Conservation (phyloP, 2,113 vertebrate species). For the Tragelaphus imberbis region DNA sequence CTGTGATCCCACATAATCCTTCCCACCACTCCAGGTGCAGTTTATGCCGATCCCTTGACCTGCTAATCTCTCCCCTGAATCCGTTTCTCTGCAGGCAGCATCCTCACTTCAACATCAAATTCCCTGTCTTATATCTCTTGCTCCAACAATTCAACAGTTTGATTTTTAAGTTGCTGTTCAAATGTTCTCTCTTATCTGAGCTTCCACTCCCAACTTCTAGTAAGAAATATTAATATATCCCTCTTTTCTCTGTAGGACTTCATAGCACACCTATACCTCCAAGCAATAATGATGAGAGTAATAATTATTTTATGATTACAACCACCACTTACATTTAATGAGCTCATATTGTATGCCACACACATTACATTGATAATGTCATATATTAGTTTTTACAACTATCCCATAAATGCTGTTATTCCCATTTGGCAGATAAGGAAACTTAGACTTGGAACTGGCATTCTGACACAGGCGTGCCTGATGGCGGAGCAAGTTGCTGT, state of each 20-base stretch:
- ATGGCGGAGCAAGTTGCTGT: background rate
- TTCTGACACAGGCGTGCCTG: background rate
- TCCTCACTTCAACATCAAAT: background rate
- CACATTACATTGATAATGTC: background rate
- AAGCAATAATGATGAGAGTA: background rate
- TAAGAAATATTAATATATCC: background rate
- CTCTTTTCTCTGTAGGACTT: background rate
- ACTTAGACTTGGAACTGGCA: background rate
- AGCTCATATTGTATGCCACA: background rate
- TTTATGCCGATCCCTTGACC: background rate
- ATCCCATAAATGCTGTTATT: background rate
- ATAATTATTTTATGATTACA: background rate
- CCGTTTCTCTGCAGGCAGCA: background rate
- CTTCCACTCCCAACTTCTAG: background rate
- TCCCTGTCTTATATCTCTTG: background rate
- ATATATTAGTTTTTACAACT: background rate
- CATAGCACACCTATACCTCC: background rate
- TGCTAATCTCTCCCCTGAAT: background rate
- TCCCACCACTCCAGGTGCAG: rapidly evolving
- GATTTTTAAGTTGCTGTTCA: background rate
- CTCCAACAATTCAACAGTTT: background rate
- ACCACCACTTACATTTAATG: background rate
- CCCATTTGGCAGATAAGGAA: background rate
- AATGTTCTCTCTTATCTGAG: background rate
- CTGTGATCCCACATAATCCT: background rate